Conservation (phyloP, 2,888 invertebrate genomes). For the Therioaphis trifolii region DNA sequence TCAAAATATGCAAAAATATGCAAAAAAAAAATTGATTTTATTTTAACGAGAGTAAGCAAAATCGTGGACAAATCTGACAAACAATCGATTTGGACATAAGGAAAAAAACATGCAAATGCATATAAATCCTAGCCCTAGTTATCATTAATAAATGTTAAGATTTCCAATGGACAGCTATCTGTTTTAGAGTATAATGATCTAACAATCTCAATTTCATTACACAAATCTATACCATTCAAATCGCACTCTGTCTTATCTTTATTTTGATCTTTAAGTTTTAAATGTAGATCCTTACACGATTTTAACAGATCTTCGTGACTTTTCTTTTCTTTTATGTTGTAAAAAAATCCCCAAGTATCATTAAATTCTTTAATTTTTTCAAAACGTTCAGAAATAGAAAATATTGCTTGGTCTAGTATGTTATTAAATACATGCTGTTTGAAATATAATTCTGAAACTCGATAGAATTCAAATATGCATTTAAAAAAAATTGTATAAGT, state of each 20-base stretch:
- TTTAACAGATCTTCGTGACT: slow-evolving; percentile 5
- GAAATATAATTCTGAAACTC: slow-evolving; percentile 13
- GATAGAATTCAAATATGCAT: too few species aligned
- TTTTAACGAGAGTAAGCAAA: too few species aligned
- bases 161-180: not conserved
- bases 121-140: too few species aligned
- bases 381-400: not conserved
- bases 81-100: too few species aligned
- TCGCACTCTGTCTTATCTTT: too few species aligned
- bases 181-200: slow-evolving; percentile 13
- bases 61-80: too few species aligned
- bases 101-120: too few species aligned
- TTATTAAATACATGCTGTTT: slow-evolving; percentile 24
- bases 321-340: not conserved
- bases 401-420: slow-evolving; percentile 11
- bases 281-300: too few species aligned
- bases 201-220: slow-evolving; percentile 6
- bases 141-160: too few species aligned
- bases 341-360: slow-evolving; percentile 6
- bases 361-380: slow-evolving; percentile 9
- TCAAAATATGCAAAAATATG: too few species aligned
- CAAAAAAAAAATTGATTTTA: too few species aligned
- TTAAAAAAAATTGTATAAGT: too few species aligned
- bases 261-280: not conserved
- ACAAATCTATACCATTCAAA: slow-evolving; percentile 9